Evolutionary conservation across 2,888 invertebrate genomes (phyloP), one percentile per base, ranked within the genome.

Genomic region (Gortyna flavago): DNA sequence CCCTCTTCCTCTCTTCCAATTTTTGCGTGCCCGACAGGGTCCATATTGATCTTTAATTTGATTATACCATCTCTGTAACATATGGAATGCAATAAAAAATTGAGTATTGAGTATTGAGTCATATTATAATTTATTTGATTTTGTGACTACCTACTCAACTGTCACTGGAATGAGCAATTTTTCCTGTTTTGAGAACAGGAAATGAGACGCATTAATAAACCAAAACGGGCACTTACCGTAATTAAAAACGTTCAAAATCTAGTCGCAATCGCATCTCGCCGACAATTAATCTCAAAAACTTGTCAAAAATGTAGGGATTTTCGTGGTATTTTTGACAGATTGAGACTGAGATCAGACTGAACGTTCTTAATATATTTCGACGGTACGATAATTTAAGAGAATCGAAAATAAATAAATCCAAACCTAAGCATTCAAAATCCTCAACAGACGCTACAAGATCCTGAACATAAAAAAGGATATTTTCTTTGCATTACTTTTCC

Each of bases 401-500:
- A 68, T 80, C 65, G 11, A 80, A 85, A 78, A 70, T 81, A 70
- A 72, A 79, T 75, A 84, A 81, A 80, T 74, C 70, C 76, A 18
- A 62, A 73, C 68, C 48, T 4, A n/a, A 77, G 25, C 2, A 54
- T 32, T 74, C 29, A 35, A 76, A 83, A 81, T 84, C 77, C 80
- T 73, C 51, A 80, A 80, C 85, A 70, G 82, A 79, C 38, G 61
- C 74, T 35, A 57, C 54, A 79, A 73, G 59, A 72, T 79, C 81
- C 82, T 75, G 68, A 74, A 68, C 35, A 67, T 57, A 59, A 83
- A 83, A 79, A 78, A 65, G 77, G 68, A 82, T 86, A 85, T 87
- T 87, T 84, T 79, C 77, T 85, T 88, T 82, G 77, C 78, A 74
- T 85, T 85, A 81, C 79, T 87, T 86, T 88, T 83, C 84, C 83